Percentiles rank a stretch among this genome's conserved stretches.
Evolutionary conservation across 2,113 vertebrate species (phyloP).

Genomic region (Hydropotes inermis): DNA sequence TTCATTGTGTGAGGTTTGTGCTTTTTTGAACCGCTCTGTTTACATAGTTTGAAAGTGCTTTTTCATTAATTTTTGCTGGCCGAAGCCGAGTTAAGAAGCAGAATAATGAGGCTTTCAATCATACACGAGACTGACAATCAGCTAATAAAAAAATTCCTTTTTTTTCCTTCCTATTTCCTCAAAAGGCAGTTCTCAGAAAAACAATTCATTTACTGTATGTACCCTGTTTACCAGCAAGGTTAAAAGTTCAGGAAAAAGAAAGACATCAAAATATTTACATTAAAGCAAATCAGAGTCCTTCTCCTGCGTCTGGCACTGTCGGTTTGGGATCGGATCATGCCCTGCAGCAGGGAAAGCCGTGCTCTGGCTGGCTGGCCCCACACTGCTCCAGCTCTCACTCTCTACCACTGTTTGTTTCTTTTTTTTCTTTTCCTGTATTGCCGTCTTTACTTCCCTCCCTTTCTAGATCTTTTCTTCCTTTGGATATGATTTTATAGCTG

Average conservation of each 20-base stretch:
- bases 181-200: constrained; percentile 74
- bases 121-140: constrained; percentile 5
- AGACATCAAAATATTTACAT: constrained; percentile 67
- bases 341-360: background rate
- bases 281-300: constrained; percentile 12
- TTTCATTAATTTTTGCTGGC: background rate
- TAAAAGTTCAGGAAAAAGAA: constrained; percentile 69
- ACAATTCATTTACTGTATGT: constrained; percentile 54
- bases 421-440: background rate
- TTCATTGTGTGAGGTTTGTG: background rate
- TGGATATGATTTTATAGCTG: background rate
- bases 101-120: constrained; percentile 18
- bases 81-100: background rate
- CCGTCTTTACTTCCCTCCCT: background rate
- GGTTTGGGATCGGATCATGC: background rate
- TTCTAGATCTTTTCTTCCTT: background rate
- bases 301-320: background rate
- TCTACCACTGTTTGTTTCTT: background rate
- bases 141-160: constrained; percentile 56
- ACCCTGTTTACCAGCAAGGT: constrained; percentile 65
- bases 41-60: background rate
- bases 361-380: background rate
- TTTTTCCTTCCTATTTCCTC: constrained; percentile 57
- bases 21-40: background rate
- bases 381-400: background rate